Evolutionary conservation across 1,140 invertebrate species (phyloP), one percentile per base, ranked within the genome.

Genomic region (Coptotermes formosanus): DNA sequence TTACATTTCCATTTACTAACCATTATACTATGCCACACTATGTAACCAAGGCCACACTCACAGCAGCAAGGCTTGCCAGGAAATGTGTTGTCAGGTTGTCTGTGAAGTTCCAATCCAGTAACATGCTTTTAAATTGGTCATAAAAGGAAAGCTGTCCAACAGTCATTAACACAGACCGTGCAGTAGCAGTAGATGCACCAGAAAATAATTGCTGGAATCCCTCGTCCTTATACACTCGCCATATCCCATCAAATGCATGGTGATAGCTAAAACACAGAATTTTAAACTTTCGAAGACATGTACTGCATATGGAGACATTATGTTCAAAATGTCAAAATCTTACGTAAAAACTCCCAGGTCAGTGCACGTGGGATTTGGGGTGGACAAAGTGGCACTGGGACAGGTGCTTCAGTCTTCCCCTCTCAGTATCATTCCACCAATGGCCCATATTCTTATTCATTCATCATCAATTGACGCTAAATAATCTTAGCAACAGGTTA

Each of bases 131-230:
- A 85, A 98, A 95, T 92, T 98, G 96, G 91, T 99, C 99, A 91
- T 99, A 99, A 90, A 99, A 97, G 32, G 95, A 95, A 83, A 99
- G 92, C 90, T 99, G 99, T 16, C 99, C 99, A 87, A 99, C 96
- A 12, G 98, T 99, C 95, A 99, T 99, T 21, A 99, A 92, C 21
- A 96, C 93, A 45, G 98, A 98, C 89, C 99, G 93, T 43, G 93
- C 93, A 43, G 97, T 98, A 0, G 98, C 98, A 90, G 98, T 99
- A 0, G 95, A 94, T 21, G 97, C 97, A 11, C 98, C 98, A 86
- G 94, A 95, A 92, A 98, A 99, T 45, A 99, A 91, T 83, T 94
- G 93, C 8, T 89, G 88, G 38, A 97, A 90, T 3, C 99, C 99
- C 92, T 99, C 99, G 89, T 97, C 94, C 43, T 92, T 91, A 48